phyloP scores from a whole-genome alignment of 1,140 invertebrate genomes.

The Lamellibrachia luymesi region DNA sequence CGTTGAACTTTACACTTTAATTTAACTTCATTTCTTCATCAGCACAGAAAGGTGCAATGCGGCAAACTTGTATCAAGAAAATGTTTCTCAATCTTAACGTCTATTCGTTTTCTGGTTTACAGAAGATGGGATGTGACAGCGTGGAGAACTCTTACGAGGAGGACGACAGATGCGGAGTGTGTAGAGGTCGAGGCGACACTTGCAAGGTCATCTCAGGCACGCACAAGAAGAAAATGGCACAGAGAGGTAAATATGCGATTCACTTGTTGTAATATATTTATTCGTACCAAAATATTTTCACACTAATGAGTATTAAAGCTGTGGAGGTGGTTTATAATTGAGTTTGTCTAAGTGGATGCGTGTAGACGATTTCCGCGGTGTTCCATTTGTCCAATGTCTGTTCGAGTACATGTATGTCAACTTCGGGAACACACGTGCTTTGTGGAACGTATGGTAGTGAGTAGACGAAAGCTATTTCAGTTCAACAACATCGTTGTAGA shows the following conservation, averaged over 20 bases:
- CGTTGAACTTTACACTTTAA: too few relatives aligned
- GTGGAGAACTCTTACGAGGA: conserved; percentile 70
- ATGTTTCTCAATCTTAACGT: not conserved
- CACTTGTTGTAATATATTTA: not conserved
- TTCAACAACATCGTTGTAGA: too few relatives aligned
- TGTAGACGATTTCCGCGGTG: too few relatives aligned
- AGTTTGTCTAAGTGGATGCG: too few relatives aligned
- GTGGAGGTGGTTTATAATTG: too few relatives aligned
- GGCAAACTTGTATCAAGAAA: not conserved
- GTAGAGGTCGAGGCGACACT: conserved; percentile 76
- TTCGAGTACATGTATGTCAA: too few relatives aligned
- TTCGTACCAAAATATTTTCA: not conserved
- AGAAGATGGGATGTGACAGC: conserved; percentile 80
- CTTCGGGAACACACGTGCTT: too few relatives aligned
- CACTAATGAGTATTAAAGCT: too few relatives aligned
- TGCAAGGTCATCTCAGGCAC: conserved; percentile 58
- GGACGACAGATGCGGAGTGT: conserved; percentile 80
- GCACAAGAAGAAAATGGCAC: not conserved
- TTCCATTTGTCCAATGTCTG: too few relatives aligned
- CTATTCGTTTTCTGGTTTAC: not conserved
- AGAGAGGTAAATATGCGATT: not conserved
- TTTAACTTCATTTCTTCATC: not conserved
- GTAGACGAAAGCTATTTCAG: too few relatives aligned
- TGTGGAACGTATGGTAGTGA: too few relatives aligned
- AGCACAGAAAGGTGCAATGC: not conserved